phyloP scores from a whole-genome alignment of 2,113 vertebrate species.

The Fukomys damarensis region DNA sequence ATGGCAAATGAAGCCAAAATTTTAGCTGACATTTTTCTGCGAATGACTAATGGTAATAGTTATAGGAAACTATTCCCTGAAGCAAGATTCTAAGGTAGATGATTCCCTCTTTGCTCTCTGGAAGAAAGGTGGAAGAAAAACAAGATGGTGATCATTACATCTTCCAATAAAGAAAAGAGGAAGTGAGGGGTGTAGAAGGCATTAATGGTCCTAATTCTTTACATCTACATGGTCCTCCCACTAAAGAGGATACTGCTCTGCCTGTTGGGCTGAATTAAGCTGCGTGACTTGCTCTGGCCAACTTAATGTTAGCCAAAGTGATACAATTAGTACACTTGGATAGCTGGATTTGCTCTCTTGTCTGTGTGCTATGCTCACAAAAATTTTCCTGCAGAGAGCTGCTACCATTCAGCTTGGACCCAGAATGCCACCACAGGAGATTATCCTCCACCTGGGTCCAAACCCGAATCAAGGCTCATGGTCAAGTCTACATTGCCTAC shows the following conservation, averaged over 20 bases:
- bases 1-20: constrained; percentile 45
- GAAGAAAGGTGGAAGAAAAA: neutral
- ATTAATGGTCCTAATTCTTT: neutral
- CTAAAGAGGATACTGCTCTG: neutral
- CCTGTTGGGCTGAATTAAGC: neutral
- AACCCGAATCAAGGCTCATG: neutral
- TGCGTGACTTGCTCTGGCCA: neutral
- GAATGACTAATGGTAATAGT: constrained; percentile 29
- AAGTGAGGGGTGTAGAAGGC: neutral
- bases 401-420: neutral
- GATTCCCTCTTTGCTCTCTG: constrained; percentile 13
- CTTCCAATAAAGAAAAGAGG: neutral
- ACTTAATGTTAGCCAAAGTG: neutral
- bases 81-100: neutral
- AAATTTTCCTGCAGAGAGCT: neutral
- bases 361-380: neutral
- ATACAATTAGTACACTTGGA: neutral
- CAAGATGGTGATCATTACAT: neutral
- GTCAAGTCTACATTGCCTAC: neutral
- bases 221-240: neutral
- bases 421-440: neutral
- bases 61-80: neutral
- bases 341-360: neutral
- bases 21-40: constrained; percentile 46
- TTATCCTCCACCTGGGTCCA: neutral